Base-by-base conservation (phyloP, 1,140 invertebrate genomes). In the Listronotus oregonensis region DNA sequence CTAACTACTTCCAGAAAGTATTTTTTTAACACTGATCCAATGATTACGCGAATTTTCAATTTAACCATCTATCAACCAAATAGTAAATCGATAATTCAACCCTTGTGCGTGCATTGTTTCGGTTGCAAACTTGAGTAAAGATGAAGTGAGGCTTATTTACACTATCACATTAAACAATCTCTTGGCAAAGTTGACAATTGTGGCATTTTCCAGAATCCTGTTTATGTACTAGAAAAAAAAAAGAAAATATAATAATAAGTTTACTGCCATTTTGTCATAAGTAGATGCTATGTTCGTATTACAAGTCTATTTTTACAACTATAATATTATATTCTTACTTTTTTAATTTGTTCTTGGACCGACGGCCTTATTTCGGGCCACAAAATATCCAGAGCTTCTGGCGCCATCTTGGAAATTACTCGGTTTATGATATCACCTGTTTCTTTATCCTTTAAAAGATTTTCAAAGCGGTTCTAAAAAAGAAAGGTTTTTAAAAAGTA, bases 281-380 rank as follows among this genome's bases (percentile, higher is more conserved):
- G 21, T 3, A 27, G 2, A 27, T 27, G 21, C 5, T 27, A 3
- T 27, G 21, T 27, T 5, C 21, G n/a, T n/a, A n/a, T n/a, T n/a
- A n/a, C n/a, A n/a, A n/a, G n/a, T n/a, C n/a, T n/a, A n/a, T n/a
- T 27, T 27, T 27, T 27, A 27, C 2, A 11, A 18, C 11, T 15
- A n/a, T 0, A 11, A 14, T 40, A 67, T 64, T 71, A 78, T 0
- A 11, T 18, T 40, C 68, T 64, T 71, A 78, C 76, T 44, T 69
- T 62, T 64, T 68, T 73, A n/a, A 78, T 64, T 71, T 76, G 71
- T 64, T 74, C 69, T 21, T 76, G 68, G 8, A 79, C 68, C 6
- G 74, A 71, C 21, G 69, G 64, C 57, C 76, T 75, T 2, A 79
- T 69, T 49, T 77, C 77, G 5, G 77, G 76, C 78, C 78, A 79